phyloP scores from a whole-genome alignment of 2,113 vertebrate species.

The Tragelaphus strepsiceros region DNA sequence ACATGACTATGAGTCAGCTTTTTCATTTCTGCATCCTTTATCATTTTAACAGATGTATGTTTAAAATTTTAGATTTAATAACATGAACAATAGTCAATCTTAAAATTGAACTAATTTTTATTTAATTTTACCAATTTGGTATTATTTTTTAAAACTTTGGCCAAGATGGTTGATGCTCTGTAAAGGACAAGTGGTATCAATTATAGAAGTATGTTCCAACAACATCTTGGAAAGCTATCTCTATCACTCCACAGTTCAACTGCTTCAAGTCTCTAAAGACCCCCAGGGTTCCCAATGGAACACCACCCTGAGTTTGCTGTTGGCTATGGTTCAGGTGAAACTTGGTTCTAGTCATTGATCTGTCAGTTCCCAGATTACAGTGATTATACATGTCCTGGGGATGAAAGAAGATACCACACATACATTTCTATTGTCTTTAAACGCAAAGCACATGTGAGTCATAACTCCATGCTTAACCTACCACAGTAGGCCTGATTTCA shows the following conservation, averaged over 20 bases:
- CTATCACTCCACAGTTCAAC: neutral
- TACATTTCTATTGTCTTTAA: neutral
- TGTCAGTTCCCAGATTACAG: constrained; percentile 19
- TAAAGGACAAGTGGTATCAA: constrained; percentile 4
- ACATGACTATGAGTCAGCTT: neutral
- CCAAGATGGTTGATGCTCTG: neutral
- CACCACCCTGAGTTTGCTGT: neutral
- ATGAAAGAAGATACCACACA: constrained; percentile 30
- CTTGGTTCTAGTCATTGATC: neutral
- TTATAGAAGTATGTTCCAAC: neutral
- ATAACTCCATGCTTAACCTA: neutral
- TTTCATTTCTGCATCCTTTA: neutral
- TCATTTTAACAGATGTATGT: neutral
- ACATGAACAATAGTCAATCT: neutral
- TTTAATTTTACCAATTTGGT: neutral
- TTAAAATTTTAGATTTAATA: neutral
- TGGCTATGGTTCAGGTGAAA: neutral
- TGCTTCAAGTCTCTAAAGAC: neutral
- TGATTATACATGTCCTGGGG: neutral
- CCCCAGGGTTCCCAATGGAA: neutral
- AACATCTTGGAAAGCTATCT: neutral
- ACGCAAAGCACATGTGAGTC: constrained; percentile 33
- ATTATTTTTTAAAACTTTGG: constrained; percentile 2
- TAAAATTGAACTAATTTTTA: neutral
- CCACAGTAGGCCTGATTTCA: neutral